phyloP scores from a whole-genome alignment of 2,888 invertebrate species.

The Macrophya alboannulata region DNA sequence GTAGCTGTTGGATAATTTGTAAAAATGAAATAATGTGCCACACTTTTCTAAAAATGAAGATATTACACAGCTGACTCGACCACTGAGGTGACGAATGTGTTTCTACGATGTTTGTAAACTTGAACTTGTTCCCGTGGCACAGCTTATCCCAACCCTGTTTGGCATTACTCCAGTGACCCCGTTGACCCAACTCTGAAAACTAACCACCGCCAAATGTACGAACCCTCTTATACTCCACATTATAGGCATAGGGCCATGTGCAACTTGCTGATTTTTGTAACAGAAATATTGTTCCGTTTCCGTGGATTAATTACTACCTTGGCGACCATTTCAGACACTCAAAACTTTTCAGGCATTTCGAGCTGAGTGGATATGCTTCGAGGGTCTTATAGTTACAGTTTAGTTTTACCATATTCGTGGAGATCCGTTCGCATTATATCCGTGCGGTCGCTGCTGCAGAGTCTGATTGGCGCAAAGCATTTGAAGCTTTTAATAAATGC shows the following conservation, averaged over 20 bases:
- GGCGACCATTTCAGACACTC: conserved; percentile 30
- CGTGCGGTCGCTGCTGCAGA: not conserved
- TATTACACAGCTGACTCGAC: not conserved
- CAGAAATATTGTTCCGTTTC: conserved; percentile 11
- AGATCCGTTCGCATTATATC: not conserved
- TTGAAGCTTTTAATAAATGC: not conserved
- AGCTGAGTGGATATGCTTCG: conserved; percentile 7
- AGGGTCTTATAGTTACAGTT: conserved; percentile 14
- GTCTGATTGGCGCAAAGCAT: not conserved
- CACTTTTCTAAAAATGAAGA: not conserved
- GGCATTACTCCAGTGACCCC: conserved; percentile 54
- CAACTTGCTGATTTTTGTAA: conserved; percentile 32
- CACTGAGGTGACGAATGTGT: not conserved
- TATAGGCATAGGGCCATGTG: conserved; percentile 9
- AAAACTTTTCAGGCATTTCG: conserved; percentile 18
- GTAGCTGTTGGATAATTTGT: not conserved
- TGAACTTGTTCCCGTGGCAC: conserved; percentile 52
- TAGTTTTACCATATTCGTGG: not conserved
- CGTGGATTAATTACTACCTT: conserved; percentile 31
- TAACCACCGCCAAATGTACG: conserved; percentile 52
- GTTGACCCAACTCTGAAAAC: conserved; percentile 42
- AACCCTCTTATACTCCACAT: conserved; percentile 52
- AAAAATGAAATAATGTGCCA: not conserved
- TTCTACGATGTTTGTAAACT: conserved; percentile 34
- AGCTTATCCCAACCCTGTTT: conserved; percentile 50